A percentile compares a stretch with the other conserved stretches of the same genome.
Evolutionary conservation across 2,113 vertebrate genomes (phyloP).

Genomic region (Scartelaos histophorus): DNA sequence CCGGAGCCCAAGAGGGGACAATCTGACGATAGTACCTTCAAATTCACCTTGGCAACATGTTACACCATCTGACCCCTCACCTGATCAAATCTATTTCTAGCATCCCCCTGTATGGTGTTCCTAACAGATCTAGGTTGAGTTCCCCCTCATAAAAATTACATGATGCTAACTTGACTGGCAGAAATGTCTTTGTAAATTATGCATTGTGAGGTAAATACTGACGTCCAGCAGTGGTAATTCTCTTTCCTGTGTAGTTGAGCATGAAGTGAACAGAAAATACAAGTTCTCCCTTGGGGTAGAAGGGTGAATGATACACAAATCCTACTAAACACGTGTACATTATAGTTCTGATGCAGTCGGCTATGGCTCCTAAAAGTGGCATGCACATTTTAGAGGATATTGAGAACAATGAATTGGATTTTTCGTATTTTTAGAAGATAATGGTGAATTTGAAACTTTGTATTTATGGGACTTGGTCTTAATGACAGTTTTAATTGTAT

Average conservation of each 20-base stretch:
- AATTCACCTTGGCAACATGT: slow-evolving; percentile 17
- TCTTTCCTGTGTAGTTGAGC: slow-evolving; percentile 30
- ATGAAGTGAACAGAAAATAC: slow-evolving; percentile 18
- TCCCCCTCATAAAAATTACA: slow-evolving; percentile 55
- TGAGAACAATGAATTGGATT: no score
- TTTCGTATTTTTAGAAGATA: no score
- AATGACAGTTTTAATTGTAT: no score
- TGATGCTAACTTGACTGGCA: slow-evolving; percentile 51
- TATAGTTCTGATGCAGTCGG: slow-evolving; percentile 16
- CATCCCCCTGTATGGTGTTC: background rate
- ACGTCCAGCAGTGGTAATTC: slow-evolving; percentile 23
- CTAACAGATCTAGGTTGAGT: slow-evolving; percentile 26
- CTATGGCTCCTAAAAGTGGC: slow-evolving; percentile 20
- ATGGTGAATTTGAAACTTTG: no score
- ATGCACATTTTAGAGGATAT: no score
- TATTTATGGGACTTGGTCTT: no score
- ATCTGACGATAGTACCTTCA: background rate
- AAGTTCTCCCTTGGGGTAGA: slow-evolving; percentile 12
- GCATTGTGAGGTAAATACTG: slow-evolving; percentile 58
- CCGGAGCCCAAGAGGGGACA: slow-evolving; percentile 3
- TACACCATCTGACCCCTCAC: slow-evolving; percentile 4
- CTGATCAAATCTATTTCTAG: background rate
- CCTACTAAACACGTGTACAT: background rate
- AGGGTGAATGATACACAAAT: slow-evolving; percentile 16
- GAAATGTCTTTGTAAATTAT: slow-evolving; percentile 64